A percentile compares a stretch with the other conserved stretches of the same genome.
Conservation (phyloP, 2,888 invertebrate species). For the Tetragnatha montana region DNA sequence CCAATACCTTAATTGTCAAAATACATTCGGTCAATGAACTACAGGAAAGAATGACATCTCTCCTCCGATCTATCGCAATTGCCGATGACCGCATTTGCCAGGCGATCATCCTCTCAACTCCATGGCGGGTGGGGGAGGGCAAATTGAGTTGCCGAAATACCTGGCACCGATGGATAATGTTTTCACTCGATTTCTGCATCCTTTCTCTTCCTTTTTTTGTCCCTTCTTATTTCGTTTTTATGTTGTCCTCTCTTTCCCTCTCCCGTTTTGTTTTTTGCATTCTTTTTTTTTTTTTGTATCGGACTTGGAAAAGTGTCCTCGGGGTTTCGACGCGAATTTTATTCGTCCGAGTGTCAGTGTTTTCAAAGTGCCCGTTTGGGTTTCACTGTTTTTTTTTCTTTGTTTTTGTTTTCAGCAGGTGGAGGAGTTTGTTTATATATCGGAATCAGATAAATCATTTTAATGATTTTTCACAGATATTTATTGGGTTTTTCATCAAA, state of each 20-base stretch:
- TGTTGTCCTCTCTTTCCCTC: background rate
- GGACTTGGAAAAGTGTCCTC: background rate
- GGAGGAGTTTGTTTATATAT: too few relatives aligned
- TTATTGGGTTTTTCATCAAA: too few relatives aligned
- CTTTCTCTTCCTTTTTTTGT: background rate
- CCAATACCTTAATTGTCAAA: too few relatives aligned
- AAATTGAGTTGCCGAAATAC: constrained; percentile 52
- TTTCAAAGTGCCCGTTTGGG: background rate
- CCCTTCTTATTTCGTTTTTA: background rate
- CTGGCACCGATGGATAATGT: constrained; percentile 39
- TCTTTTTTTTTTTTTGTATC: constrained; percentile 6
- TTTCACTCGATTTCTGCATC: constrained; percentile 46
- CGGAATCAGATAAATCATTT: too few relatives aligned
- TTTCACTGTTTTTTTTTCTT: too few relatives aligned
- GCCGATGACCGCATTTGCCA: background rate
- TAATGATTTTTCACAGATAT: too few relatives aligned
- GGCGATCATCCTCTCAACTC: constrained; percentile 16
- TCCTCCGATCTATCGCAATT: too few relatives aligned
- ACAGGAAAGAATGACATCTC: too few relatives aligned
- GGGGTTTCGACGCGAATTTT: background rate
- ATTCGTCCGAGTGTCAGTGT: background rate
- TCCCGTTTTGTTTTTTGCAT: constrained; percentile 3
- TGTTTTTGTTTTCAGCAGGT: too few relatives aligned
- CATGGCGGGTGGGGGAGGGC: constrained; percentile 1
- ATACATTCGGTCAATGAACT: too few relatives aligned